Evolutionary conservation across 2,113 vertebrate genomes (phyloP).

Genomic region (Uria aalge): DNA sequence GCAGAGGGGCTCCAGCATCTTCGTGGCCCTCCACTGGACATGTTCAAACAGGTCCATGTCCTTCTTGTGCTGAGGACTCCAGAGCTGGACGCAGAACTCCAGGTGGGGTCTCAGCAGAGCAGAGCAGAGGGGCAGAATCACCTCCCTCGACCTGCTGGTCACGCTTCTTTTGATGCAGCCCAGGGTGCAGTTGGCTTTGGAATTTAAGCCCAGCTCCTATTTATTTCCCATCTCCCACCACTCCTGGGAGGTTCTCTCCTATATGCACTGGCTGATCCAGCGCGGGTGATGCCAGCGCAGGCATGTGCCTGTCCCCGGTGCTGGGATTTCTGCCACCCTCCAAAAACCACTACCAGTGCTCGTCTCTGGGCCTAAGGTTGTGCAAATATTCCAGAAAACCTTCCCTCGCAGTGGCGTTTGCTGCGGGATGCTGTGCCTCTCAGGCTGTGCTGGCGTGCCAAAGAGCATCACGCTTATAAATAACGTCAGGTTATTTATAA

Average conservation of each 20-base stretch:
- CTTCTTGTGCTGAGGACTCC: no score
- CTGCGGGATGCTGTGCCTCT: background rate
- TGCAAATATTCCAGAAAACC: background rate
- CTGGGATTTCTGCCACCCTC: accelerated
- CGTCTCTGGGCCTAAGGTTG: accelerated
- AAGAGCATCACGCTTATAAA: background rate
- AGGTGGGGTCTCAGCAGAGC: no score
- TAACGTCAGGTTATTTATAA: background rate
- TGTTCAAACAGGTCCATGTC: no score
- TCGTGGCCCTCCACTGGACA: no score
- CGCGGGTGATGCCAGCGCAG: accelerated
- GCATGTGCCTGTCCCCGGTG: accelerated
- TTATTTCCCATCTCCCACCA: background rate
- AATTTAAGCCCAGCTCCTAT: background rate
- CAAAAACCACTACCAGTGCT: background rate
- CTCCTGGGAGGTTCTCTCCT: accelerated
- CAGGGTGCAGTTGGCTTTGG: background rate
- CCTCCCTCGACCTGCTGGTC: no score
- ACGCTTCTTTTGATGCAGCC: no score
- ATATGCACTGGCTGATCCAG: accelerated
- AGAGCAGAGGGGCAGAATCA: no score
- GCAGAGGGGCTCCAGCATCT: no score
- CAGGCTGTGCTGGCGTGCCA: background rate
- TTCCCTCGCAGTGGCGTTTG: accelerated
- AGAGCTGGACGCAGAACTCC: no score